Conservation (phyloP, 2,888 invertebrate genomes). For the Ormyrus rosae region DNA sequence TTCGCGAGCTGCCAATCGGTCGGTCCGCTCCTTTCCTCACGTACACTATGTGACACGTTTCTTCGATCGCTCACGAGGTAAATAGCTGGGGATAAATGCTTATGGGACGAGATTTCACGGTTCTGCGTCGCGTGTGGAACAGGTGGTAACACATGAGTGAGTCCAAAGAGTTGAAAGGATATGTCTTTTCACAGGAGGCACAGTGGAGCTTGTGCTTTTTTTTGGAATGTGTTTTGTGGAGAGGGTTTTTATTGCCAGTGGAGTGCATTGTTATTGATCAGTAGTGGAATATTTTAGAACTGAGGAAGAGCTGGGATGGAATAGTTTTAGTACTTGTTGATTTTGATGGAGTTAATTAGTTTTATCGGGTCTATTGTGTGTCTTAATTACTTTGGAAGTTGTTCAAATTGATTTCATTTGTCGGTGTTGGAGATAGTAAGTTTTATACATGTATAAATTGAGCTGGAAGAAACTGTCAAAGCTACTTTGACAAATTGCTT, state of each 20-base stretch:
- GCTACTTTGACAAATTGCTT: background rate
- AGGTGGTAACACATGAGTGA: no score
- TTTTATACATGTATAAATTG: background rate
- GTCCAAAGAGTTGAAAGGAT: no score
- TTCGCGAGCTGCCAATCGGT: slow-evolving; percentile 60
- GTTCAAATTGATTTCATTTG: no score
- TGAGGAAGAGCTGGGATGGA: no score
- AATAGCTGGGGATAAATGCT: background rate
- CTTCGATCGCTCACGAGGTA: slow-evolving; percentile 7
- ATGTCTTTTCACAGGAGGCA: no score
- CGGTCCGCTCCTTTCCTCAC: slow-evolving; percentile 2
- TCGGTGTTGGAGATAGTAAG: background rate
- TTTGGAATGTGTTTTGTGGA: background rate
- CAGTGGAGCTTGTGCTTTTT: no score
- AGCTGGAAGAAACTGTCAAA: background rate
- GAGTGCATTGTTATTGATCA: slow-evolving; percentile 7
- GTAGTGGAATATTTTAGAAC: slow-evolving; percentile 26
- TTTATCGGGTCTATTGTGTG: background rate
- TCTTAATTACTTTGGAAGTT: no score
- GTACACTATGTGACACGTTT: background rate
- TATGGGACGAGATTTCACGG: no score
- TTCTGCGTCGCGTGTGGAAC: no score
- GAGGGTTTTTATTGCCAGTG: slow-evolving; percentile 4
- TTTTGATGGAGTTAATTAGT: background rate
- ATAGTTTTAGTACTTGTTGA: background rate